phyloP scores from a whole-genome alignment of 1,140 invertebrate species.

The Pseudomyrmex flavicornis region DNA sequence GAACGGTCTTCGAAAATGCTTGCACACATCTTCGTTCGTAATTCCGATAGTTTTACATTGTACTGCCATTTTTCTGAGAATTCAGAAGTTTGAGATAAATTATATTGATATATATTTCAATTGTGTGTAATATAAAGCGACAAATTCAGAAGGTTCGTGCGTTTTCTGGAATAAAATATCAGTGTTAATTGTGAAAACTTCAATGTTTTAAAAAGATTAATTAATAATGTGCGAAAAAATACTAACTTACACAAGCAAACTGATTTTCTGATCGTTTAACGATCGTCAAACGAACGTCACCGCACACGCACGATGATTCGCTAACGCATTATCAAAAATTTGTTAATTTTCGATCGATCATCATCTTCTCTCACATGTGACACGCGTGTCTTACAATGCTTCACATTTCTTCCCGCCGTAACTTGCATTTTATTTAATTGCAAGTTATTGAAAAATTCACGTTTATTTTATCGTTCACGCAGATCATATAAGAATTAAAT shows the following conservation, averaged over 20 bases:
- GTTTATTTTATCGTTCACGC: neutral
- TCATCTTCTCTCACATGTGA: conserved; percentile 34
- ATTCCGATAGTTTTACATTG: conserved; percentile 9
- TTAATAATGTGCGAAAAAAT: neutral
- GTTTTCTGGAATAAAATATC: neutral
- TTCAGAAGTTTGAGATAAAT: neutral
- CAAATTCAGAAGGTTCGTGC: neutral
- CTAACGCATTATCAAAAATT: conserved; percentile 33
- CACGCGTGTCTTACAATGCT: conserved; percentile 47
- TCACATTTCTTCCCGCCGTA: conserved; percentile 1
- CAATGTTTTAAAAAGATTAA: conserved; percentile 18
- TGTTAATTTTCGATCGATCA: neutral
- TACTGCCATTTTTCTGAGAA: conserved; percentile 57
- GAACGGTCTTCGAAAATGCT: conserved; percentile 77
- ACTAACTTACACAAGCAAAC: conserved; percentile 51
- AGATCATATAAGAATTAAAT: neutral
- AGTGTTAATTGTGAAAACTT: conserved; percentile 8
- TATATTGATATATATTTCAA: no score
- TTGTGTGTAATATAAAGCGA: neutral
- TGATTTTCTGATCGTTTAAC: neutral
- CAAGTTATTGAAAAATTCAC: neutral
- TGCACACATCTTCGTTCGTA: conserved; percentile 43
- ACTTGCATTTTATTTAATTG: conserved; percentile 15
- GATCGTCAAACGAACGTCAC: conserved; percentile 26
- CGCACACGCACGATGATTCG: conserved; percentile 9